Evolutionary conservation across 2,797 vertebrate species (phyloP).

Genomic region (Megaceryle alcyon): DNA sequence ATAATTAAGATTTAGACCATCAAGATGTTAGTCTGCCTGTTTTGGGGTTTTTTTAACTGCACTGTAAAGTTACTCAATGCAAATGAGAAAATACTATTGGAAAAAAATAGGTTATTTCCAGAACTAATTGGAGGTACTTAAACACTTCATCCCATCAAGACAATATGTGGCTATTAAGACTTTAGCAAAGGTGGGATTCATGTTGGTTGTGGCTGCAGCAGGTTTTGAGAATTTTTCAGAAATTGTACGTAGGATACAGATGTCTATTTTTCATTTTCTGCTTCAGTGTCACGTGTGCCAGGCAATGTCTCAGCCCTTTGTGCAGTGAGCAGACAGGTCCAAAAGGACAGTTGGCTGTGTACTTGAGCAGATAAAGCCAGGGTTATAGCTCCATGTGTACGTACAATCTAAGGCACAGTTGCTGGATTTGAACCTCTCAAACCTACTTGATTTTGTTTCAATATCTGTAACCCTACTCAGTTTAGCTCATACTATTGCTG

Average conservation of each 20-base stretch:
- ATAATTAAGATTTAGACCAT: not conserved
- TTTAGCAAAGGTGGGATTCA: not conserved
- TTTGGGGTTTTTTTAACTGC: not conserved
- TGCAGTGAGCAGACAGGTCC: not conserved
- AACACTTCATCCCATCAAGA: not conserved
- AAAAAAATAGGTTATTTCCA: not conserved
- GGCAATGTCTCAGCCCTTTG: not conserved
- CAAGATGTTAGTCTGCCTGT: not conserved
- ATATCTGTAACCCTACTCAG: not conserved
- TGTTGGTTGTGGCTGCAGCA: not conserved
- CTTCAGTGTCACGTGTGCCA: not conserved
- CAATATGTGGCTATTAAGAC: not conserved
- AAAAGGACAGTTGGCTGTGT: not conserved
- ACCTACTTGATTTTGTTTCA: not conserved
- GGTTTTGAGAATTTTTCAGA: not conserved
- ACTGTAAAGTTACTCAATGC: not conserved
- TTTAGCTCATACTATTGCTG: not conserved
- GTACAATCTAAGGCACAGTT: not conserved
- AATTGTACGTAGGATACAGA: not conserved
- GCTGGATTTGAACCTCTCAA: not conserved
- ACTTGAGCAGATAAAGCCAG: not conserved
- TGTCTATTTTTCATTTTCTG: not conserved
- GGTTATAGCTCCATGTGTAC: not conserved
- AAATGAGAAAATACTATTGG: not conserved
- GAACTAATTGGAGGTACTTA: not conserved